A percentile compares a stretch with the other conserved stretches of the same genome.
phyloP scores from a whole-genome alignment of 1,140 invertebrate genomes.

The Eciton burchellii region DNA sequence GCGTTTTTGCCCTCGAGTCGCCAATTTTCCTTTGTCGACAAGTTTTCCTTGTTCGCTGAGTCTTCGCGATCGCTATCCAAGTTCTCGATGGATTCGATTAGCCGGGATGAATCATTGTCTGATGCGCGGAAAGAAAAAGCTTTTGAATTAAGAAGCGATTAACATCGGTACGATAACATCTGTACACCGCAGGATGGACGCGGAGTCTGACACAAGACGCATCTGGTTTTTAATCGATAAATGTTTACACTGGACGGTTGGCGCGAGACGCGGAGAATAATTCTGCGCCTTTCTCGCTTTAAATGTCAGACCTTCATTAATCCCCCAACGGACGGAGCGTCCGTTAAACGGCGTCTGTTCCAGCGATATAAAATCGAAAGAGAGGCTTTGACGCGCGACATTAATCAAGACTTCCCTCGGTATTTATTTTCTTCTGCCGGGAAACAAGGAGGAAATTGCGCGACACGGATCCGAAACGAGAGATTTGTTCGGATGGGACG shows the following conservation, averaged over 20 bases:
- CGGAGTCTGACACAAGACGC: not conserved
- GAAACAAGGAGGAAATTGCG: constrained; percentile 14
- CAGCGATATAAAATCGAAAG: not conserved
- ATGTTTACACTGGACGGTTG: not conserved
- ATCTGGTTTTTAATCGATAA: not conserved
- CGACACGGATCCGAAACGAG: constrained; percentile 30
- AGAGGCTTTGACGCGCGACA: constrained; percentile 38
- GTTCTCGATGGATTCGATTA: not conserved
- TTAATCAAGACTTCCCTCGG: constrained; percentile 35
- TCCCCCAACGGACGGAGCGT: not conserved
- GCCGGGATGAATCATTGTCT: constrained; percentile 34
- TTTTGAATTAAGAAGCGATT: too few species aligned
- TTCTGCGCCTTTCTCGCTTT: constrained; percentile 28
- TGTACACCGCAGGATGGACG: not conserved
- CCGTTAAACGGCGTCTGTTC: constrained; percentile 7
- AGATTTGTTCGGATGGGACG: not conserved
- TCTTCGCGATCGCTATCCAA: constrained; percentile 6
- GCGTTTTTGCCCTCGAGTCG: constrained; percentile 17
- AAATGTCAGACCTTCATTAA: constrained; percentile 31
- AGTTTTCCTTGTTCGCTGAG: constrained; percentile 25
- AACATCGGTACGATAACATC: not conserved
- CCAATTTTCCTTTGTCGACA: constrained; percentile 40
- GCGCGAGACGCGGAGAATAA: not conserved
- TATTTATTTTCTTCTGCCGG: constrained; percentile 16
- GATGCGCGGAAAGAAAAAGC: too few species aligned